Base-by-base conservation (phyloP, 2,797 vertebrate species). In the Typhlichthys eigenmanni region DNA sequence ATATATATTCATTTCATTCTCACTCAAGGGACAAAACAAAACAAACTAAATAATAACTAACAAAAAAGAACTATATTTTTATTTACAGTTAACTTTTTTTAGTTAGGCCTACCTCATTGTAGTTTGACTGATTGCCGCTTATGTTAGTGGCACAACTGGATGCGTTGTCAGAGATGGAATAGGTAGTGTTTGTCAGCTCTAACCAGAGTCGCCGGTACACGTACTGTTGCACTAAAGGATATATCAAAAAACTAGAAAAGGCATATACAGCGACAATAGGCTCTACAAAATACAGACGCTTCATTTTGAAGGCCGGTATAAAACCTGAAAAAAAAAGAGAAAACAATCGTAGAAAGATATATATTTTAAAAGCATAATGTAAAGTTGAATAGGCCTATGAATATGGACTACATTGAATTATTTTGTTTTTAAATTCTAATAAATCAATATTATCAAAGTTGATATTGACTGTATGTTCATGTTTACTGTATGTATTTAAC, bases 181-280 rank as follows among this genome's bases (percentile, higher is more conserved):
- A 94, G 1, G 88, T 91, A 50, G 91, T 91, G 87, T 98, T 97
- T 50, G 92, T 92, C 32, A 92, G 83, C 12, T 94, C 85, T 65
- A 91, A 71, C 96, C 97, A 97, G 29, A 98, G 85, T 51, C 94
- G 88, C 45, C 92, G 85, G 83, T 98, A 99, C 43, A 98, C 88
- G 54, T 96, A 98, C 67, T 98, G 98, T 74, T 95, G 92, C 1
- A 90, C 74, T 49, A 98, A 80, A 0, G 96, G 96, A 38, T 59
- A 75, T 0, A 72, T 81, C 81, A 96, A 54, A 52, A 90, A 93
- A 50, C 14, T 61, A 29, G 94, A 92, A 58, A 99, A 98, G 0
- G 92, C 71, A 32, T 92, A 96, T n/a, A 96, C 14, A 48, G 93
- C 93, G 68, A 98, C 90, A 32, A 95, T 89, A 0, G 96, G 98